Conservation (phyloP, 2,797 vertebrate genomes). For the Luscinia megarhynchos region DNA sequence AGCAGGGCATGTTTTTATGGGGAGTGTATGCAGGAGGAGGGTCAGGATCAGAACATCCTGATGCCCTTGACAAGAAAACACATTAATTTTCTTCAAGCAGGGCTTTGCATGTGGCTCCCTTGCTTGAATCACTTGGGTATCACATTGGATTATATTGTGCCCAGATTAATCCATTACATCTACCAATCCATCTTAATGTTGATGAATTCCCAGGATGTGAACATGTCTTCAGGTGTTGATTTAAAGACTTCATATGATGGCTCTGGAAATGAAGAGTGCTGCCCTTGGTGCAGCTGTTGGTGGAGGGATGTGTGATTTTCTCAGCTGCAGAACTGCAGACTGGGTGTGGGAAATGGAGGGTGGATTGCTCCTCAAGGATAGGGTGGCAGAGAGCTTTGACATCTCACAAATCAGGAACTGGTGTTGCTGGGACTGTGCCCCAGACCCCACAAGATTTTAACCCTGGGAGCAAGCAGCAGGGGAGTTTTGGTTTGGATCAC, state of each 20-base stretch:
- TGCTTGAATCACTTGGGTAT: not conserved
- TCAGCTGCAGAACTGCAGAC: not conserved
- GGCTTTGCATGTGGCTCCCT: not conserved
- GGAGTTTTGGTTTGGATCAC: not conserved
- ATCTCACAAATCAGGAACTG: not conserved
- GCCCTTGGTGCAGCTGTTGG: not conserved
- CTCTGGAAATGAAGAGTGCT: not conserved
- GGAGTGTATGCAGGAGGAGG: not conserved
- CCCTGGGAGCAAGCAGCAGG: not conserved
- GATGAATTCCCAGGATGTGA: conserved; percentile 1
- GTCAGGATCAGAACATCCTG: not conserved
- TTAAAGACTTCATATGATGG: not conserved
- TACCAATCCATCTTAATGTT: not conserved
- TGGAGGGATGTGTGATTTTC: not conserved
- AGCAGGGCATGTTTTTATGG: not conserved
- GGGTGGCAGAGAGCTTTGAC: not conserved
- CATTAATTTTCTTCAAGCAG: not conserved
- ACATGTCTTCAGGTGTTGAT: not conserved
- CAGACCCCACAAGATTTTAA: not conserved
- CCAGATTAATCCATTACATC: not conserved
- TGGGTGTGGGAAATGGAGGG: not conserved
- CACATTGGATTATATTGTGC: not conserved
- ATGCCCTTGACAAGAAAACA: not conserved
- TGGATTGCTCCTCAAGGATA: not conserved
- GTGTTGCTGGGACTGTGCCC: not conserved